A percentile compares a stretch with the other conserved stretches of the same genome.
Conservation (phyloP, 2,113 vertebrate genomes). For the Tichodroma muraria region DNA sequence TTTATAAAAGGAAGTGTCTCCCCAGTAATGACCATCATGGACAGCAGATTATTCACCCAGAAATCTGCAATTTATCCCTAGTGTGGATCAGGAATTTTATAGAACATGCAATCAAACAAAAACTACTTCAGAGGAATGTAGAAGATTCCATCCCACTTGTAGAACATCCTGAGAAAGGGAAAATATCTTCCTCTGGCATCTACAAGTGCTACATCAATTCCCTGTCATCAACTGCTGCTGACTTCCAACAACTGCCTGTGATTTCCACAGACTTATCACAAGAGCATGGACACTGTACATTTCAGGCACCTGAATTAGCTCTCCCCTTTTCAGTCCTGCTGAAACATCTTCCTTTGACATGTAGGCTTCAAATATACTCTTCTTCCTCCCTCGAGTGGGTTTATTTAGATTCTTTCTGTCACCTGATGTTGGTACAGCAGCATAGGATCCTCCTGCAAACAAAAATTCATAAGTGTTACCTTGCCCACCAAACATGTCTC, state of each 20-base stretch:
- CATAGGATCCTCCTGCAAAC: conserved; percentile 67
- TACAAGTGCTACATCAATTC: neutral
- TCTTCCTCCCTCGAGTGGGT: conserved; percentile 74
- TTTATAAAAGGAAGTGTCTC: neutral
- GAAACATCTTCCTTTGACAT: conserved; percentile 83
- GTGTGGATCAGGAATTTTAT: neutral
- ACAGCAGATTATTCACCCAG: neutral
- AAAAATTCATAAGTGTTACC: neutral
- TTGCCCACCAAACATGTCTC: neutral
- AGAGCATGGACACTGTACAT: neutral
- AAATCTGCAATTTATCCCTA: neutral
- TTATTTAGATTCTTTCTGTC: conserved; percentile 76
- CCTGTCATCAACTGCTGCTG: neutral
- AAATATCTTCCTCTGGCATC: neutral
- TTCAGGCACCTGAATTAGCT: conserved; percentile 85
- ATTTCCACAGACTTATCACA: neutral
- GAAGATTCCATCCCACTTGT: neutral
- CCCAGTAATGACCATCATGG: neutral
- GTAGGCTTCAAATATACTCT: conserved; percentile 88
- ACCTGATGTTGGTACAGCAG: conserved; percentile 47
- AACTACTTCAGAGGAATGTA: neutral
- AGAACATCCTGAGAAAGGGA: neutral
- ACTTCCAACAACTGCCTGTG: neutral
- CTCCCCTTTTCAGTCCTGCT: conserved; percentile 86
- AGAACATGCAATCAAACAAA: neutral